phyloP scores from a whole-genome alignment of 1,140 invertebrate species.

The Drosophila sucinea region DNA sequence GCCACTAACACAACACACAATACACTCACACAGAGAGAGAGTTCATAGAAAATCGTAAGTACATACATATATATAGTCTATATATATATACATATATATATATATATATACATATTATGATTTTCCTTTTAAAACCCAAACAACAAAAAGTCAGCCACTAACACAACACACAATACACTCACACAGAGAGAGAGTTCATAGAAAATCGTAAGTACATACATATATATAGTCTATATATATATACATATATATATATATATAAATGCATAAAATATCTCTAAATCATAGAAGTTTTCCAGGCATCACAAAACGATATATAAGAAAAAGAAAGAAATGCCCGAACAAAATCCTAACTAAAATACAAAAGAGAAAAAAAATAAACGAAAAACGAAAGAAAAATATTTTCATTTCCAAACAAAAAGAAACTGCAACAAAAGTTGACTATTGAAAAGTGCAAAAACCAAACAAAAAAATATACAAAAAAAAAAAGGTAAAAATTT shows the following conservation, averaged over 20 bases:
- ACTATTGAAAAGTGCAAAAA: constrained; percentile 81
- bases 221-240: constrained; percentile 36
- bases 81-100: constrained; percentile 26
- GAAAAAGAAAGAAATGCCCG: constrained; percentile 32
- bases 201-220: constrained; percentile 57
- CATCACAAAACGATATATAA: constrained; percentile 11
- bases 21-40: constrained; percentile 22
- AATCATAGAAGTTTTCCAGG: constrained; percentile 71
- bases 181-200: constrained; percentile 33
- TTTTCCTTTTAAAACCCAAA: constrained; percentile 23
- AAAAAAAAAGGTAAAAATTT: constrained; percentile 8
- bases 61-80: constrained; percentile 42
- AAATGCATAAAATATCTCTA: constrained; percentile 43
- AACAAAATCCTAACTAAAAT: constrained; percentile 49
- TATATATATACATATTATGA: constrained; percentile 6
- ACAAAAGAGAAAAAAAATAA: constrained; percentile 5
- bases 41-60: constrained; percentile 57
- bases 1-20: constrained; percentile 32
- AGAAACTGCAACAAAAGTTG: constrained; percentile 74
- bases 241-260: constrained; percentile 7
- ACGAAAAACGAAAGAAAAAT: constrained; percentile 27
- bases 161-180: constrained; percentile 26
- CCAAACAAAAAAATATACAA: constrained; percentile 12
- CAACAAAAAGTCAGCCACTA: constrained; percentile 41
- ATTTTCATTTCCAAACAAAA: constrained; percentile 40